Conservation (phyloP, 2,113 vertebrate genomes). For the Grus americana region DNA sequence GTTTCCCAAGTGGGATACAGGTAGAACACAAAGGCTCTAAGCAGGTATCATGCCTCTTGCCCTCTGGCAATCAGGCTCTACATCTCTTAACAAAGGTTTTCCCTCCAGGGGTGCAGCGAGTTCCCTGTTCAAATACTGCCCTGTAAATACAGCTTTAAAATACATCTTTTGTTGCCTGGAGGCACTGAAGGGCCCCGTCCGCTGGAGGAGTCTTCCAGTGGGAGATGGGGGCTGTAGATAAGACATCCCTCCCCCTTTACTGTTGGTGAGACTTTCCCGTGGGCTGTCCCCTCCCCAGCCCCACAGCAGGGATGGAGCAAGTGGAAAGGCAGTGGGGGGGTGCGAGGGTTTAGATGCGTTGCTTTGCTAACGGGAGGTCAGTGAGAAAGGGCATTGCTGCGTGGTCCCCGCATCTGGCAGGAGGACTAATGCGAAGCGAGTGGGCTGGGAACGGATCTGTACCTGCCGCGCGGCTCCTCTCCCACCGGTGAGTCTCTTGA, state of each 20-base stretch:
- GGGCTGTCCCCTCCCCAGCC: not conserved
- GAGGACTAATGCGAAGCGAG: not conserved
- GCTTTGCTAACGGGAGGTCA: not conserved
- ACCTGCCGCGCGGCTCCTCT: not conserved
- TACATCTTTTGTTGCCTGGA: not conserved
- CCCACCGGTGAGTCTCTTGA: not conserved
- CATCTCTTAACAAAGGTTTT: not conserved
- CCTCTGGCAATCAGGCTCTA: not conserved
- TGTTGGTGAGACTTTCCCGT: not conserved
- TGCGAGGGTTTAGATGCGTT: not conserved
- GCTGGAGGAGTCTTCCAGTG: not conserved
- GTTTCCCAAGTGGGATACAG: not conserved
- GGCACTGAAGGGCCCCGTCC: accelerated
- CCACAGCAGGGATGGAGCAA: not conserved
- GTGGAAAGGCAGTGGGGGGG: not conserved
- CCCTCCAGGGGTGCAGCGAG: not conserved
- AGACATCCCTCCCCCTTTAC: not conserved
- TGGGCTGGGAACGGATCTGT: not conserved
- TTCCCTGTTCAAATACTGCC: not conserved
- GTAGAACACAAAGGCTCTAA: not conserved
- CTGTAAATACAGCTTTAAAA: not conserved
- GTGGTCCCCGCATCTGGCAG: not conserved
- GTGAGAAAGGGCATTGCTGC: not conserved
- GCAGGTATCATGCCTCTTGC: not conserved
- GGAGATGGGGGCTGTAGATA: not conserved